Percentiles rank a stretch among this genome's conserved stretches.
phyloP scores from a whole-genome alignment of 23 tunicate species.

The Halocynthia aurantium region DNA sequence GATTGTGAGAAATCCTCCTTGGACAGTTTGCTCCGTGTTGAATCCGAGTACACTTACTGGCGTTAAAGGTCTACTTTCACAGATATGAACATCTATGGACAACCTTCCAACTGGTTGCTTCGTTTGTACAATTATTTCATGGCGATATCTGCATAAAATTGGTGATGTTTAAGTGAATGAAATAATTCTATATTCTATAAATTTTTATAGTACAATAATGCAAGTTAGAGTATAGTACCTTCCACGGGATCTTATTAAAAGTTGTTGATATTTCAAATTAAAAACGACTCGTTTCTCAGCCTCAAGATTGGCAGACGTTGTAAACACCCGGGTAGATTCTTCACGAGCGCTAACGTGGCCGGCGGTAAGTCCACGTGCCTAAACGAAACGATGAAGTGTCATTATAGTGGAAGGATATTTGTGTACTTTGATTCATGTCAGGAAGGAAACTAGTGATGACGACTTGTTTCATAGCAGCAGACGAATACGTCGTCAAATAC shows the following conservation, averaged over 20 bases:
- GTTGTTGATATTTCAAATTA: slow-evolving; percentile 33
- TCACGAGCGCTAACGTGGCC: slow-evolving; percentile 53
- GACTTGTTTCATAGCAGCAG: too few relatives aligned
- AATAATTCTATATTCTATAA: neutral
- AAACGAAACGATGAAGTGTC: neutral
- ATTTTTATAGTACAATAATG: too few relatives aligned
- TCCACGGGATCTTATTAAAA: slow-evolving; percentile 14
- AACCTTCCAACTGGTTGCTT: slow-evolving; percentile 36
- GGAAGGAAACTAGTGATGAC: too few relatives aligned
- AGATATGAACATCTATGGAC: slow-evolving; percentile 24
- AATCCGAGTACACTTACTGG: slow-evolving; percentile 27
- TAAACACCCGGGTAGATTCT: slow-evolving; percentile 21
- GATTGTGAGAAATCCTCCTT: slow-evolving; percentile 20
- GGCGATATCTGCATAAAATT: slow-evolving; percentile 14
- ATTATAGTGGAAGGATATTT: neutral
- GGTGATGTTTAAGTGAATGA: neutral
- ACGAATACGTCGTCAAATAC: too few relatives aligned
- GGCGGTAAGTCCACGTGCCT: slow-evolving; percentile 30
- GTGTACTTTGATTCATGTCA: too few relatives aligned
- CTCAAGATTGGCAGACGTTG: slow-evolving; percentile 29
- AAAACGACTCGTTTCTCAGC: slow-evolving; percentile 24
- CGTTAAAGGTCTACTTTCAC: slow-evolving; percentile 14
- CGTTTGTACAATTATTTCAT: slow-evolving; percentile 32
- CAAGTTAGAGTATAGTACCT: neutral
- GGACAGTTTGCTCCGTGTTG: slow-evolving; percentile 36